A percentile compares a stretch with the other conserved stretches of the same genome.
Evolutionary conservation across 2,113 vertebrate species (phyloP).

Genomic region (Oncorhynchus gorbuscha): DNA sequence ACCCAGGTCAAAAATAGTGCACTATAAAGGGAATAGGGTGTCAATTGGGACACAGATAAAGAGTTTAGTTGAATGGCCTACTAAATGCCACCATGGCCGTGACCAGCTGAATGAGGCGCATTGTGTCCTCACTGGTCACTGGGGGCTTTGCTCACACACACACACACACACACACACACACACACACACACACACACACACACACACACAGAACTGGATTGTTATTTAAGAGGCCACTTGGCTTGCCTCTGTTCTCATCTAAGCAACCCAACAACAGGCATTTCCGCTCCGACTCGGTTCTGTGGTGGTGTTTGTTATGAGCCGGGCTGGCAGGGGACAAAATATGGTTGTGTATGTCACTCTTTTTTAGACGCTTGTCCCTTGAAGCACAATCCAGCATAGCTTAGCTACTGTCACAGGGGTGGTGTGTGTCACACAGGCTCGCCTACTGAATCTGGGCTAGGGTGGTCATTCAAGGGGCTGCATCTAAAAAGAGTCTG

Average conservation of each 20-base stretch:
- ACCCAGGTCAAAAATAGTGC: too few relatives aligned
- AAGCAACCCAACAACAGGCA: conserved; percentile 62
- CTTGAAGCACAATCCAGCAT: too few relatives aligned
- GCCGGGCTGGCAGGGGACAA: conserved; percentile 5
- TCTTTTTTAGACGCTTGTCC: too few relatives aligned
- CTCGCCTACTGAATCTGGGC: too few relatives aligned
- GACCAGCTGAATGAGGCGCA: conserved; percentile 71
- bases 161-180: too few relatives aligned
- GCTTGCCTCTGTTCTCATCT: conserved; percentile 60
- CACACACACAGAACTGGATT: conserved; percentile 49
- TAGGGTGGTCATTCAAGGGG: too few relatives aligned
- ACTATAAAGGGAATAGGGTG: too few relatives aligned
- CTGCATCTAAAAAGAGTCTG: too few relatives aligned
- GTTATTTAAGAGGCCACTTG: conserved; percentile 72
- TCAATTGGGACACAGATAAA: neutral
- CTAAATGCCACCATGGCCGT: conserved; percentile 62
- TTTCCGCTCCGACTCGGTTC: conserved; percentile 57
- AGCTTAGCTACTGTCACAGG: too few relatives aligned
- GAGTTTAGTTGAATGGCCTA: conserved; percentile 67
- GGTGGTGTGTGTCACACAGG: too few relatives aligned
- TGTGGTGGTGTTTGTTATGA: conserved; percentile 36
- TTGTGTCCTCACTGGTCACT: conserved; percentile 71
- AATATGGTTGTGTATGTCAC: neutral
- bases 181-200: too few relatives aligned
- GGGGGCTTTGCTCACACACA: conserved; percentile 42